Base-by-base conservation (phyloP, 2,888 invertebrate species). In the Elgonia sp. region DNA sequence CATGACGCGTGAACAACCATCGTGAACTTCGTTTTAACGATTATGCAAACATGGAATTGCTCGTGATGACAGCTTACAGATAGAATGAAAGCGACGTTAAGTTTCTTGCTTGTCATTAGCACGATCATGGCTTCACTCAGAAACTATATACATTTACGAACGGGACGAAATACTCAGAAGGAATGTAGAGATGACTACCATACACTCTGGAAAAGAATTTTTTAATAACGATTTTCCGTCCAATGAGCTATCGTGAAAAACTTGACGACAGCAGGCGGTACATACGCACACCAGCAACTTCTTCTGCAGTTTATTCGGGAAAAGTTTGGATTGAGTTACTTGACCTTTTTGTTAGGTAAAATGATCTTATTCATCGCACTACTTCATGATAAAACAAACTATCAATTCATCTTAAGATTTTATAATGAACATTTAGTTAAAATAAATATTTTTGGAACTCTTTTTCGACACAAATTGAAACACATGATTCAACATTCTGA, bases 21-120 rank as follows among this genome's bases (percentile, higher is more conserved):
- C 91, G 92, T 90, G 92, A 93, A 92, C 91, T 92, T 92, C 88
- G 92, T 92, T 92, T 91, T 90, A 84, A 92, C 93, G 92, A 93
- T 93, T 93, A 93, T 93, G 92, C 92, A 93, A 93, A 93, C 91
- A 91, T 89, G 89, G 87, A 88, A 82, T 86, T 84, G 90, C 76
- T 83, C 85, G 81, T 77, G 79, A 83, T 88, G 75, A 85, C 73
- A 88, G 88, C 79, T 86, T 62, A 77, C 69, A 77, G 84, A 87
- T 76, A 69, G 87, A 88, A 87, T 73, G 82, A 89, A 85, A 89
- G 72, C 60, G 86, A 81, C 79, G 88, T 88, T 89, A 89, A 90
- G 90, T 89, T 92, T 90, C 91, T 91, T 90, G 63, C 63, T 39
- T 63, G 63, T 63, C 37, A 63, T 63, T 63, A 39, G 91, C 92